A percentile compares a stretch with the other conserved stretches of the same genome.
Conservation (phyloP, 2,888 invertebrate genomes). For the Drosophila imparisetae region DNA sequence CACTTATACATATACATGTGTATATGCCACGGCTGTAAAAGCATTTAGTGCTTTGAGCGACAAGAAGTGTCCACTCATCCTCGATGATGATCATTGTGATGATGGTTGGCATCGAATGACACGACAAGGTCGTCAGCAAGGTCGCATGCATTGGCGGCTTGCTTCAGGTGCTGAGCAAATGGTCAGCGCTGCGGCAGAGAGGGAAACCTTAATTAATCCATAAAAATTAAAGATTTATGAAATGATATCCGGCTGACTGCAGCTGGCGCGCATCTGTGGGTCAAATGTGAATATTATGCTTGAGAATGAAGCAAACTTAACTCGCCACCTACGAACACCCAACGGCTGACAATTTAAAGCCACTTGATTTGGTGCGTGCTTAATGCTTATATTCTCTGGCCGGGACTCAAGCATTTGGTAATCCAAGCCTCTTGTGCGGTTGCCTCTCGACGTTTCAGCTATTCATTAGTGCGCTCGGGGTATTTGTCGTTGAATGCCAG, state of each 20-base stretch:
- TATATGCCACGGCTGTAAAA: slow-evolving; percentile 28
- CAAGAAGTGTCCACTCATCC: slow-evolving; percentile 33
- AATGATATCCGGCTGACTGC: slow-evolving; percentile 47
- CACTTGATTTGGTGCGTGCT: slow-evolving; percentile 77
- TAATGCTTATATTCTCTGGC: slow-evolving; percentile 64
- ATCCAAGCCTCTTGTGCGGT: slow-evolving; percentile 54
- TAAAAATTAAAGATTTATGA: slow-evolving; percentile 75
- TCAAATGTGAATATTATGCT: slow-evolving; percentile 9
- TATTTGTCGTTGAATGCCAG: slow-evolving; percentile 22
- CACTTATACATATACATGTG: background rate
- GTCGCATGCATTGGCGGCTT: slow-evolving; percentile 41
- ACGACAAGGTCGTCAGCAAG: slow-evolving; percentile 68
- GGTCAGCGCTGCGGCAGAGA: background rate
- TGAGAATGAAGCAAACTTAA: slow-evolving; percentile 42
- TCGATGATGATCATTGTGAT: slow-evolving; percentile 21
- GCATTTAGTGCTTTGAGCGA: slow-evolving; percentile 44
- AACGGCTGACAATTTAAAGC: slow-evolving; percentile 68
- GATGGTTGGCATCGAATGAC: slow-evolving; percentile 23
- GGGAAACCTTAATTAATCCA: slow-evolving; percentile 62
- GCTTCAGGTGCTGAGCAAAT: slow-evolving; percentile 14
- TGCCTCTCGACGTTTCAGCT: slow-evolving; percentile 58
- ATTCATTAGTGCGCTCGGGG: slow-evolving; percentile 53
- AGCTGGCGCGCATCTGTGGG: slow-evolving; percentile 19
- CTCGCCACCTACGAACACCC: slow-evolving; percentile 18
- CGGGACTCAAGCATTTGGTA: slow-evolving; percentile 51